These are phyloP conservation scores for Cynoglossus semilaevis DNA, from an alignment of 2,113 vertebrate genomes.

Conservation along the genomic window DNA sequence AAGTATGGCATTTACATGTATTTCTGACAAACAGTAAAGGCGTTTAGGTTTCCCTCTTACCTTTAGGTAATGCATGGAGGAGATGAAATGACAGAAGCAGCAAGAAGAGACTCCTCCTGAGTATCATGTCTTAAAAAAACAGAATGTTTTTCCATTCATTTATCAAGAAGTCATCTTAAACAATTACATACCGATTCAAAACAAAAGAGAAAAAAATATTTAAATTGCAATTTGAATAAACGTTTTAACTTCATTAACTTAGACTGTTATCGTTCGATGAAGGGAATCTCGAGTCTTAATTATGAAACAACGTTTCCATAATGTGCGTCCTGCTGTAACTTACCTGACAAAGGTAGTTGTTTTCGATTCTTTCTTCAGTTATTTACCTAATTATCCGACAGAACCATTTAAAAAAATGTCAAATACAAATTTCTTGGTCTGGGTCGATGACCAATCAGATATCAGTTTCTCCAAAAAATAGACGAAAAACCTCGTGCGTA, in stretches of 20 bases:
- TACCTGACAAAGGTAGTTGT: conserved; percentile 48
- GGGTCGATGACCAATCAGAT: conserved; percentile 28
- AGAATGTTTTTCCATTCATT: too few relatives aligned
- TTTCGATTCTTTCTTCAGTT: neutral
- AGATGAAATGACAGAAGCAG: conserved; percentile 76
- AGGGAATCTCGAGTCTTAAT: too few relatives aligned
- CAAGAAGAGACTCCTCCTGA: conserved; percentile 76
- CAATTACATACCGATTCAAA: conserved; percentile 62
- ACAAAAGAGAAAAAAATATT: conserved; percentile 10
- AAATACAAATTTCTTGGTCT: neutral
- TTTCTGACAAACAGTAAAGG: too few relatives aligned
- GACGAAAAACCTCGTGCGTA: conserved; percentile 30
- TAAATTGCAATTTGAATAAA: neutral
- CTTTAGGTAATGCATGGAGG: conserved; percentile 75
- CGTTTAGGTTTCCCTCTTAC: conserved; percentile 66
- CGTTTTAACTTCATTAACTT: too few relatives aligned
- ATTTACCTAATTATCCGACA: conserved; percentile 45
- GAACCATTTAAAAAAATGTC: conserved; percentile 10
- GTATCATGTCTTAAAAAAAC: conserved; percentile 74
- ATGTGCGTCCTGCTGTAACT: conserved; percentile 1
- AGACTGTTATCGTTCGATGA: too few relatives aligned
- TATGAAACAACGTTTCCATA: too few relatives aligned
- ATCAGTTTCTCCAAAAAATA: conserved; percentile 15
- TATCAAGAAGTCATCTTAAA: too few relatives aligned
- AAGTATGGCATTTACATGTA: too few relatives aligned